phyloP scores from a whole-genome alignment of 2,797 vertebrate species.

The Melanotaenia pygmaea region DNA sequence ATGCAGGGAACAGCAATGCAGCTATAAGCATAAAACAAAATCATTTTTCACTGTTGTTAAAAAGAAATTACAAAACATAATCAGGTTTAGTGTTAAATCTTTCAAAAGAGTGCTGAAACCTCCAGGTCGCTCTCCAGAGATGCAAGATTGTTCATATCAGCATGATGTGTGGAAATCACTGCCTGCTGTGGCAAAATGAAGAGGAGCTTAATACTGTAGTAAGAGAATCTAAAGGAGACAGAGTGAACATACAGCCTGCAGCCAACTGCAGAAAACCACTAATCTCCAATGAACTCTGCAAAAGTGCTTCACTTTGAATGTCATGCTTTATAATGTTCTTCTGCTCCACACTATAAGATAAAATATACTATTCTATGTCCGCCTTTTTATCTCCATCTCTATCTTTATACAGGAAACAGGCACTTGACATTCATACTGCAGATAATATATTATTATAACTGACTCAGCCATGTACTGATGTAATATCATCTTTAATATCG shows the following conservation, averaged over 20 bases:
- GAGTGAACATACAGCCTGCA: conserved; percentile 12
- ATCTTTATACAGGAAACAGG: background rate
- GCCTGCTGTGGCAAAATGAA: conserved; percentile 33
- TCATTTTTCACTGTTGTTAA: conserved; percentile 26
- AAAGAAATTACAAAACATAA: conserved; percentile 37
- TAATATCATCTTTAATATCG: background rate
- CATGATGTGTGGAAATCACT: conserved; percentile 32
- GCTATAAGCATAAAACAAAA: conserved; percentile 15
- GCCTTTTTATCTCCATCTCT: background rate
- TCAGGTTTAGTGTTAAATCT: conserved; percentile 55
- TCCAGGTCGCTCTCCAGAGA: conserved; percentile 35
- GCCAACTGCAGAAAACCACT: background rate
- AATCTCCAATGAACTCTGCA: background rate
- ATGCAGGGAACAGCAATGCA: background rate
- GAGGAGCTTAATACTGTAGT: conserved; percentile 26
- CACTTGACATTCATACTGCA: background rate
- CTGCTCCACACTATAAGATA: background rate
- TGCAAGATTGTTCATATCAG: conserved; percentile 46
- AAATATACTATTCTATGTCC: background rate
- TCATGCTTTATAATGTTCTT: background rate
- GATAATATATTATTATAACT: background rate
- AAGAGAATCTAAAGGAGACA: conserved; percentile 17
- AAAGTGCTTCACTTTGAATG: conserved; percentile 3
- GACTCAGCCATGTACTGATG: background rate
- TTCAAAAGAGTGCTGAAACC: conserved; percentile 29